phyloP scores from a whole-genome alignment of 2,888 invertebrate genomes.

The Lithodes maja region DNA sequence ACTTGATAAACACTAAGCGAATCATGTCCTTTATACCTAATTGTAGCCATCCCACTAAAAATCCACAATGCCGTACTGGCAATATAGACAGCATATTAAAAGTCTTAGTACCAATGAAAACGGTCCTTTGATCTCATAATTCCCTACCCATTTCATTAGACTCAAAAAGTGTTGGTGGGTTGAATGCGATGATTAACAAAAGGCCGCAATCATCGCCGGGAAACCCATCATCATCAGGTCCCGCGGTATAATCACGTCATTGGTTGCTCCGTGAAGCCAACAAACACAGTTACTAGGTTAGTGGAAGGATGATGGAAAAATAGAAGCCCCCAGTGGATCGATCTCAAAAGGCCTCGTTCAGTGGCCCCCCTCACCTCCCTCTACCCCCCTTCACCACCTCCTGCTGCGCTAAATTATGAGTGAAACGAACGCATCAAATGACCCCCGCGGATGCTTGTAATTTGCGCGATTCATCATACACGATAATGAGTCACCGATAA shows the following conservation, averaged over 20 bases:
- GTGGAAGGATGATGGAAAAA: background rate
- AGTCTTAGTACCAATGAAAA: no score
- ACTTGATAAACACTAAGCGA: no score
- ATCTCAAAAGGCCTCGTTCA: background rate
- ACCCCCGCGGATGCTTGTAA: constrained; percentile 51
- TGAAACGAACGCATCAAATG: constrained; percentile 55
- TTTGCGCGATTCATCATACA: constrained; percentile 56
- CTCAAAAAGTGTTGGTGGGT: no score
- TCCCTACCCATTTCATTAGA: no score
- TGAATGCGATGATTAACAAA: no score
- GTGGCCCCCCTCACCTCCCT: background rate
- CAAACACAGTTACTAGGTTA: background rate
- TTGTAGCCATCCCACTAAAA: no score
- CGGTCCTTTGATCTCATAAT: no score
- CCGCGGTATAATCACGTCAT: background rate
- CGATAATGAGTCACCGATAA: constrained; percentile 61
- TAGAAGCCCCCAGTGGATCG: background rate
- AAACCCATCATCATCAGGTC: background rate
- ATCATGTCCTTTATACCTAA: no score
- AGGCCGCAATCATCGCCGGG: no score
- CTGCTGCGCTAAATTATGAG: constrained; percentile 42
- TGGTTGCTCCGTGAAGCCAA: background rate
- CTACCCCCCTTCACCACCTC: constrained; percentile 2
- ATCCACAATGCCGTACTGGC: no score
- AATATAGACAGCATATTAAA: no score